These are phyloP conservation scores for Listronotus oregonensis DNA, from an alignment of 1,140 invertebrate species.

Conservation along the genomic window DNA sequence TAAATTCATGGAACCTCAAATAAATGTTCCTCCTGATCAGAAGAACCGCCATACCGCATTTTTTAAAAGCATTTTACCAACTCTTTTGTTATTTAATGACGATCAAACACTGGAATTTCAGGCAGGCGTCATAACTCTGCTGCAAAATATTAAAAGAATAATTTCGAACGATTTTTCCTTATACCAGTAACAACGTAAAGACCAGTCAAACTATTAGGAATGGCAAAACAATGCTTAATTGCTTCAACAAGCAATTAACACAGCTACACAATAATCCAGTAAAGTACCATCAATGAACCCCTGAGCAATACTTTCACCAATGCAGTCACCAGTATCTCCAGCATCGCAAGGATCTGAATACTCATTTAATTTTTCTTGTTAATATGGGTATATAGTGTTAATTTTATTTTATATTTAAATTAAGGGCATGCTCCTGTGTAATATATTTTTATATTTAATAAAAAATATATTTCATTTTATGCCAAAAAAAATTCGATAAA, in stretches of 20 bases:
- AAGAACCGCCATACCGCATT: constrained; percentile 13
- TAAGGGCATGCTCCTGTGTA: too few relatives aligned
- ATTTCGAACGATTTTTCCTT: neutral
- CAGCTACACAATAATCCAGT: neutral
- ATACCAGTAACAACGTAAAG: neutral
- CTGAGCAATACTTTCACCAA: neutral
- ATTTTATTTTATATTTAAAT: too few relatives aligned
- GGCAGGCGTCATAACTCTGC: constrained; percentile 9
- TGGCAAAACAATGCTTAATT: neutral
- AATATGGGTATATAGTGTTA: too few relatives aligned
- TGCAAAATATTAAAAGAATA: constrained; percentile 16
- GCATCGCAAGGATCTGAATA: neutral
- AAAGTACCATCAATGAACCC: neutral
- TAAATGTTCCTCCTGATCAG: neutral
- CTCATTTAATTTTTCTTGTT: too few relatives aligned
- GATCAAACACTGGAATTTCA: constrained; percentile 19
- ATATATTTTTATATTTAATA: too few relatives aligned
- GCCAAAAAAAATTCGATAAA: too few relatives aligned
- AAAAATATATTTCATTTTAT: too few relatives aligned
- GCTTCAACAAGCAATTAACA: neutral
- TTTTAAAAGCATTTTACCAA: constrained; percentile 18
- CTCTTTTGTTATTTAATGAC: constrained; percentile 6
- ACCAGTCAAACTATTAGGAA: neutral
- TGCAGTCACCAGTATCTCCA: neutral
- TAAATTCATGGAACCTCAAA: neutral